Evolutionary conservation across 2,113 vertebrate species (phyloP), one percentile per base, ranked within the genome.

Genomic region (Chrysemys picta): DNA sequence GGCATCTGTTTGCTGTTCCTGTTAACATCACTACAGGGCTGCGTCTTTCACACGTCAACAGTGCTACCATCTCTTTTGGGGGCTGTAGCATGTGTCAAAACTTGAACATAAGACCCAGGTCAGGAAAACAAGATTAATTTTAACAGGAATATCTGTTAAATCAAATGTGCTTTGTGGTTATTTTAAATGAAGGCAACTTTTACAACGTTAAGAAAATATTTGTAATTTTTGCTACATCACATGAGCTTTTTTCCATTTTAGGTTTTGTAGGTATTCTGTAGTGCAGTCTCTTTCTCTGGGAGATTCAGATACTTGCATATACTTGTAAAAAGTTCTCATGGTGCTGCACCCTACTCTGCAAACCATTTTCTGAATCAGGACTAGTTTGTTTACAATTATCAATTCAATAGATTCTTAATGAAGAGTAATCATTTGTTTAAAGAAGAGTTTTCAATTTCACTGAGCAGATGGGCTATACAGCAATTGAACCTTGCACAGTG

Each of bases 1-100:
- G 72, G 21, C 89, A 95, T 93, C 69, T 92, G 72, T 87, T 92
- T 96, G 75, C 95, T 92, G 90, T 72, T 96, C 56, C 57, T 96
- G 91, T 97, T 94, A 94, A 72, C 81, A 91, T 87, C 69, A 80
- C 89, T 75, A 42, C 80, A 90, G 89, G 31, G 53, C 76, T 81
- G 52, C 89, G 42, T 90, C 47, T 91, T 54, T 10, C 65, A 57
- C 7, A 3, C 94, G 83, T 92, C 75, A 91, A 90, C 56, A 91
- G 54, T 2, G 81, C 50, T 8, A 31, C 65, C 65, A 24, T 92
- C 53, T 91, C 79, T 75, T 50, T 79, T 11, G 75, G 91, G 83
- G 54, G 69, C 50, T 87, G 54, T 35, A 93, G 35, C 54, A 35
- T 19, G 47, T 52, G 89, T 92, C 35, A 87, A 83, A 89, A 82